Base-by-base conservation (phyloP, 2,888 invertebrate species). In the Byasa hedistus region DNA sequence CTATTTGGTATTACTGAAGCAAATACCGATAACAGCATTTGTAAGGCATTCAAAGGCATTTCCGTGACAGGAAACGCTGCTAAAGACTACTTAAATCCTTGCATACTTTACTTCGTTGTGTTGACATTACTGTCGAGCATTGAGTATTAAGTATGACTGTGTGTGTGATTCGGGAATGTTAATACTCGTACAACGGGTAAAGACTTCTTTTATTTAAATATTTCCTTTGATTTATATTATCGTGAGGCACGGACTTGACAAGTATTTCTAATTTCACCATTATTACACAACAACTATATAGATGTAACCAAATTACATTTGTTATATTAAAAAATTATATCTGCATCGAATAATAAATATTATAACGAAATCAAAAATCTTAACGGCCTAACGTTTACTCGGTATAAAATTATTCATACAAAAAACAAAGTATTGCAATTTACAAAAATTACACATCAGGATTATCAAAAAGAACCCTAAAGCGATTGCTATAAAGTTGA, bases 21-120 rank as follows among this genome's bases (percentile, higher is more conserved):
- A 82, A 80, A 79, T 78, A 81, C 79, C 81, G 81, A 81, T 82
- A 83, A 78, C 79, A 81, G 73, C 79, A 77, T 86, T 83, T 85
- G 84, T 84, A 83, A 85, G 84, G 82, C 82, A 79, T 80, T 79
- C 72, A 75, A 75, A 76, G 73, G 79, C 81, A 83, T 84, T 81
- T 72, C 73, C 73, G 75, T 76, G 76, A 51, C 21, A 21, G 78
- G 75, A 74, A 76, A 74, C 72, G 74, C 73, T 73, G 75, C 76
- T 68, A 76, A 75, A 58, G 36, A 36, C 58, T 39, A 39, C 23
- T 71, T 58, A 39, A 58, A 58, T 58, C 39, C 58, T 36, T 22
- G 58, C 44, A 44, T 57, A 57, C 32, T 21, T 21, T 21, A 57
- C 32, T 21, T 21, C 36, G 57, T 22, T 27, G 2, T 12, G 57